These are phyloP conservation scores for Zaprionus lachaisei DNA, from an alignment of 1,140 invertebrate genomes.

Conservation along the genomic window DNA sequence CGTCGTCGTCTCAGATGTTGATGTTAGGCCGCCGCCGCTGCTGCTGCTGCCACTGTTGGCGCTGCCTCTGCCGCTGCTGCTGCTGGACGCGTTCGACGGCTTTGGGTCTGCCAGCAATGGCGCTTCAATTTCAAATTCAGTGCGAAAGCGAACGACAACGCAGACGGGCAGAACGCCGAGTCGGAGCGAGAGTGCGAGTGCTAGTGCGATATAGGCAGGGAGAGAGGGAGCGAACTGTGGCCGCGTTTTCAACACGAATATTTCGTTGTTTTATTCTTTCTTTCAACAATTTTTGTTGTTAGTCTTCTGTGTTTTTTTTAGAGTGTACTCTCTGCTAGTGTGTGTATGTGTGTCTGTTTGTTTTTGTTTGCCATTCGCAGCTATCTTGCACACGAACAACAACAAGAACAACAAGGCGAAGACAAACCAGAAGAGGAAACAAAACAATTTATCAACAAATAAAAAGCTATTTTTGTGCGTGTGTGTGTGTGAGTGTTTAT, in stretches of 20 bases:
- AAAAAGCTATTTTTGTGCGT: constrained; percentile 34
- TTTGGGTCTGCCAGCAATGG: constrained; percentile 46
- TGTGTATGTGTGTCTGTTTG: constrained; percentile 17
- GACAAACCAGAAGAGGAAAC: background rate
- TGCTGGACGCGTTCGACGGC: constrained; percentile 30
- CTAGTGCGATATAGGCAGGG: background rate
- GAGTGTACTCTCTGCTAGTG: background rate
- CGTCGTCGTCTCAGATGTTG: constrained; percentile 42
- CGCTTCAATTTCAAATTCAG: constrained; percentile 62
- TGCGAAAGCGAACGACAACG: constrained; percentile 63
- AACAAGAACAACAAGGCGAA: constrained; percentile 11
- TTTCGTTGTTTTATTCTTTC: constrained; percentile 28
- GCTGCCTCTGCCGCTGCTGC: constrained; percentile 17
- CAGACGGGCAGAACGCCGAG: constrained; percentile 29
- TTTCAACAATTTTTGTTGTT: constrained; percentile 20
- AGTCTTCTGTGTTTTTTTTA: constrained; percentile 27
- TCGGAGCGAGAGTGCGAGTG: constrained; percentile 25
- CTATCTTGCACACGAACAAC: constrained; percentile 19
- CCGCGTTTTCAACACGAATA: constrained; percentile 40
- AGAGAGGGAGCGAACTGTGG: constrained; percentile 25
- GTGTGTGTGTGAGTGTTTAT: constrained; percentile 29
- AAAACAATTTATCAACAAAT: constrained; percentile 54
- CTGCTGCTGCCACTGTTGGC: constrained; percentile 11
- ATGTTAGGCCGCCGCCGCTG: constrained; percentile 31
- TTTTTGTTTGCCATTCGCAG: constrained; percentile 23